Evolutionary conservation across 2,888 invertebrate genomes (phyloP).

Genomic region (Ypsolopha sequella): DNA sequence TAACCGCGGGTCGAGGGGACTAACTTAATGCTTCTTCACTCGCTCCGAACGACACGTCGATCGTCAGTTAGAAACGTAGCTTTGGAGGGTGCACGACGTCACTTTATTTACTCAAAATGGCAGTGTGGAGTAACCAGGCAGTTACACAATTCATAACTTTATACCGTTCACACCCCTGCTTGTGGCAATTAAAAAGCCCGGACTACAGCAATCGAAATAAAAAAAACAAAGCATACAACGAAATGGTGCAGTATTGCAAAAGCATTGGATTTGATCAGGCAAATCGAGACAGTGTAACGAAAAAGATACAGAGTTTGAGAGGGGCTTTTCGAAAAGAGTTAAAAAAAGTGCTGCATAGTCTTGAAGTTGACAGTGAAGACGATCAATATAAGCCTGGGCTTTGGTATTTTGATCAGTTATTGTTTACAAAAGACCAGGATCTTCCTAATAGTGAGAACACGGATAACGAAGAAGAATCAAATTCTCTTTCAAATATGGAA

Average conservation of each 20-base stretch:
- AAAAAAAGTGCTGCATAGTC: slow-evolving; percentile 8
- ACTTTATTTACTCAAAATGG: slow-evolving; percentile 6
- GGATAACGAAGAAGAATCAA: not conserved
- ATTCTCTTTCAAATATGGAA: not conserved
- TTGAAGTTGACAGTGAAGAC: slow-evolving; percentile 7
- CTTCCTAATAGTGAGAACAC: not conserved
- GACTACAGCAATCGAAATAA: slow-evolving; percentile 6
- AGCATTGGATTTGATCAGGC: slow-evolving; percentile 8
- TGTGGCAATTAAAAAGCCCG: slow-evolving; percentile 8
- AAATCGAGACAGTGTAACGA: slow-evolving; percentile 7
- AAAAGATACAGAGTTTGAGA: slow-evolving; percentile 10
- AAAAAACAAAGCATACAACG: slow-evolving; percentile 5
- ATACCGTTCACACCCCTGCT: slow-evolving; percentile 7
- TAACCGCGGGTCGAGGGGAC: not conserved
- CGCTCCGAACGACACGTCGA: not conserved
- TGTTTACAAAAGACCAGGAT: slow-evolving; percentile 5
- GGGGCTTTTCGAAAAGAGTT: slow-evolving; percentile 10
- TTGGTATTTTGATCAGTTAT: slow-evolving; percentile 3
- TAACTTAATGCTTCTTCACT: not conserved
- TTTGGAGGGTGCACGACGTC: not conserved
- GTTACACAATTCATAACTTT: slow-evolving; percentile 7
- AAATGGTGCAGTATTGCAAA: slow-evolving; percentile 8
- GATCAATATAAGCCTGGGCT: slow-evolving; percentile 7
- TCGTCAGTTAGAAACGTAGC: not conserved
- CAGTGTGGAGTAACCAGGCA: slow-evolving; percentile 8